These are phyloP conservation scores for Drosophila percnosoma DNA, from an alignment of 2,888 invertebrate species.

Conservation along the genomic window DNA sequence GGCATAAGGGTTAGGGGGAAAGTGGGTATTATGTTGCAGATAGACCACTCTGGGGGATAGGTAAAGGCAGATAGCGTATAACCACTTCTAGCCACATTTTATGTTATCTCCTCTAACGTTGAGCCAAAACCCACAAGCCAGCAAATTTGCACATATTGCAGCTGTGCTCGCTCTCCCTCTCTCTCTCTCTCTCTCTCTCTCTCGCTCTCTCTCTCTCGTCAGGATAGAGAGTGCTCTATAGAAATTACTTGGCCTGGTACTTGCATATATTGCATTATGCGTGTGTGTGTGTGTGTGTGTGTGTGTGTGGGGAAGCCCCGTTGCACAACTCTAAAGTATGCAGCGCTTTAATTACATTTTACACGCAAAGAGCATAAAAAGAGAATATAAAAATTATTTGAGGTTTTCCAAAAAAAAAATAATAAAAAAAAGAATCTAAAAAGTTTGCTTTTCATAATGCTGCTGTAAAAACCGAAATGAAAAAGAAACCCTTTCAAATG, in stretches of 20 bases:
- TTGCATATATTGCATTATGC: constrained; percentile 32
- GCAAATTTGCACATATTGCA: constrained; percentile 50
- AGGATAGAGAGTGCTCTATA: constrained; percentile 24
- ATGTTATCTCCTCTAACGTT: constrained; percentile 44
- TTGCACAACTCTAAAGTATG: constrained; percentile 33
- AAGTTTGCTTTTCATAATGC: constrained; percentile 37
- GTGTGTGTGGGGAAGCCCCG: constrained; percentile 32
- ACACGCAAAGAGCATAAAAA: constrained; percentile 40
- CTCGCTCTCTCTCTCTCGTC: neutral
- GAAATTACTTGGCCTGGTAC: constrained; percentile 51
- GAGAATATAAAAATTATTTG: constrained; percentile 47
- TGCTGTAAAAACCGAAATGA: constrained; percentile 38
- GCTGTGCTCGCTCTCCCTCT: neutral
- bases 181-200: neutral
- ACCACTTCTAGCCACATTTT: constrained; percentile 54
- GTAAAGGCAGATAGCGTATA: constrained; percentile 20
- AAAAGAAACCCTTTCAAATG: constrained; percentile 66
- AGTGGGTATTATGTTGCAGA: neutral
- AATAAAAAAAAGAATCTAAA: constrained; percentile 1
- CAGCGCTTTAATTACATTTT: constrained; percentile 66
- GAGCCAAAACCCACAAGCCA: constrained; percentile 50
- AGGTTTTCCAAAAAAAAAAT: constrained; percentile 16
- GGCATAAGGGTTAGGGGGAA: neutral
- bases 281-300: constrained; percentile 20
- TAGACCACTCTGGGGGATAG: neutral